These are phyloP conservation scores for Vollenhovia emeryi DNA, from an alignment of 1,140 invertebrate genomes.

Conservation along the genomic window DNA sequence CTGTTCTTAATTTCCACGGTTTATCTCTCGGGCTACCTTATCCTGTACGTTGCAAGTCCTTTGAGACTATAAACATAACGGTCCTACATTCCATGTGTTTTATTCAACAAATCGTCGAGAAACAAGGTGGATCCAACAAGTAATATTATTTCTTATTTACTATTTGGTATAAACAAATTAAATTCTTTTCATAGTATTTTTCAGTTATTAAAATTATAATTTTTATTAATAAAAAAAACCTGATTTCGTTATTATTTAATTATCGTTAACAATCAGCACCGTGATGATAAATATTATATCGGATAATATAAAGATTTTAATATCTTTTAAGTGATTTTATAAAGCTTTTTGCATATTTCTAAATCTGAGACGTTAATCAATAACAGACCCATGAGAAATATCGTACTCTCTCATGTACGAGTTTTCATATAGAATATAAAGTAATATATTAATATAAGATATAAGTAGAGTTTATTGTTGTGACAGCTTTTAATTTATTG, in stretches of 20 bases:
- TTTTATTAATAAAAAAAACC: background rate
- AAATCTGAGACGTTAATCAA: too few relatives aligned
- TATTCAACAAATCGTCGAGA: background rate
- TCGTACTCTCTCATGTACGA: too few relatives aligned
- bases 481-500: too few relatives aligned
- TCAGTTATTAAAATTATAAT: background rate
- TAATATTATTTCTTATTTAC: background rate
- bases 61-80: constrained; percentile 5
- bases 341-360: background rate
- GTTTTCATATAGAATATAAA: too few relatives aligned
- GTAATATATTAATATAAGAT: too few relatives aligned
- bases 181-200: background rate
- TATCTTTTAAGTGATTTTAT: background rate
- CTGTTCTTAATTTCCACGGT: constrained; percentile 27
- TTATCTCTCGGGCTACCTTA: background rate
- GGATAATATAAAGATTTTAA: background rate
- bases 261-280: background rate
- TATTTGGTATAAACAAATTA: background rate
- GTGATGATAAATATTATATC: background rate
- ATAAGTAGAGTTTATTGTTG: too few relatives aligned
- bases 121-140: background rate
- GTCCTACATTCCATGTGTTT: background rate
- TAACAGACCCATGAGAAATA: too few relatives aligned
- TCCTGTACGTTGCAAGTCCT: background rate
- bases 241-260: background rate